Evolutionary conservation across 1,140 invertebrate species (phyloP), one percentile per base, ranked within the genome.

Genomic region (Plutomurus gul): DNA sequence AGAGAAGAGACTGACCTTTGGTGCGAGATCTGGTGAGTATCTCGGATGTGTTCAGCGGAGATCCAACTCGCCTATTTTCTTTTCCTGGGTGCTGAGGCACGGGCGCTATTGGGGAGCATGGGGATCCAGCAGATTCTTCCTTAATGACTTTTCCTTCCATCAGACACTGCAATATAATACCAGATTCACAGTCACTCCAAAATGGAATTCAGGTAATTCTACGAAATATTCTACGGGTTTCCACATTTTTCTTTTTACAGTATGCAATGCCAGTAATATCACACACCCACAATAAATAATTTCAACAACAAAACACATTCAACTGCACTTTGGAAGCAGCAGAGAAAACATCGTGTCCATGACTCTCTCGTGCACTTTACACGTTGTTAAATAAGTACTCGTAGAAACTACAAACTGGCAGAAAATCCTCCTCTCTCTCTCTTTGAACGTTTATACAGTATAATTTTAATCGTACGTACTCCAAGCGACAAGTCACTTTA

Each of bases 121-220:
- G 81, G 46, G 81, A 82, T 37, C 71, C 75, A 18, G 70, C 49
- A 71, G 75, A 77, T 80, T 83, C 82, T 33, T 83, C 82, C 80
- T 83, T 83, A 46, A 83, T 83, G 33, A 81, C 78, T 80, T 83
- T 83, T 56, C 82, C 82, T 79, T 83, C 82, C 82, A 83, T 83
- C 51, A 79, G 77, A 47, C 77, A 75, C 74, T 83, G 79, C 27
- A 83, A 83, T 79, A 83, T 78, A n/a, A 81, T 40, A 79, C 82
- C 77, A 74, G 79, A 82, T 82, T 81, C 79, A 79, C 78, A 81
- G 36, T 75, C 39, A n/a, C 56, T 36, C 72, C 6, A 74, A 33
- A n/a, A n/a, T n/a, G n/a, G n/a, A n/a, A n/a, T n/a, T n/a, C 40
- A 37, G 7, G 51, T 20, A n/a, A 16, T 10, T 11, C 51, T 56